These are phyloP conservation scores for Actenoides hombroni DNA, from an alignment of 2,113 vertebrate genomes.

Conservation along the genomic window DNA sequence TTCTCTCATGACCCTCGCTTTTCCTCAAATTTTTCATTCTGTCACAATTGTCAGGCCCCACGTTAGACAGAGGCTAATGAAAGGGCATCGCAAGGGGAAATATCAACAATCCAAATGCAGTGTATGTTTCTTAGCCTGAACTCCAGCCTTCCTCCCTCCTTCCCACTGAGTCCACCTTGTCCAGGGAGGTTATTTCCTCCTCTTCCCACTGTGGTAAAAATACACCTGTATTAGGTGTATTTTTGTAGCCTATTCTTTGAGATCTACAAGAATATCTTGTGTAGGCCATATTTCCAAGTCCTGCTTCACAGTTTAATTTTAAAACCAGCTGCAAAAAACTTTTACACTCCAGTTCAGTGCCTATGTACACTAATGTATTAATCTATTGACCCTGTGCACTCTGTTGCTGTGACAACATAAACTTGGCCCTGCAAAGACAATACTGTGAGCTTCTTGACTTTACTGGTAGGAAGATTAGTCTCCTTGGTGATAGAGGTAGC, in stretches of 20 bases:
- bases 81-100: slow-evolving; percentile 29
- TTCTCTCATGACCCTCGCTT: slow-evolving; percentile 38
- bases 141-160: neutral
- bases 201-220: neutral
- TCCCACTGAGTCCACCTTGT: neutral
- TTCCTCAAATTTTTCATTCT: slow-evolving; percentile 67
- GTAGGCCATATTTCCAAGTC: neutral
- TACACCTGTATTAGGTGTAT: neutral
- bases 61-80: slow-evolving; percentile 58
- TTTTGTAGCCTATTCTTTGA: neutral
- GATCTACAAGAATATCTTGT: neutral
- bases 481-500: slow-evolving; percentile 74
- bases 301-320: slow-evolving; percentile 4
- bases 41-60: slow-evolving; percentile 44
- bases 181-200: neutral
- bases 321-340: slow-evolving; percentile 25
- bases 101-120: slow-evolving; percentile 30
- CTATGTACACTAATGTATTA: slow-evolving; percentile 30
- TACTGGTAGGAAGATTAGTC: slow-evolving; percentile 68
- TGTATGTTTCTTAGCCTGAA: neutral
- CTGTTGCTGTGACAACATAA: slow-evolving; percentile 75
- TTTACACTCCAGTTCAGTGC: slow-evolving; percentile 16
- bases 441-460: slow-evolving; percentile 63
- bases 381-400: slow-evolving; percentile 50
- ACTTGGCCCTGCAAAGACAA: slow-evolving; percentile 66